Percentiles rank a stretch among this genome's conserved stretches.
phyloP scores from a whole-genome alignment of 2,888 invertebrate genomes.

The Rhamnusium bicolor region DNA sequence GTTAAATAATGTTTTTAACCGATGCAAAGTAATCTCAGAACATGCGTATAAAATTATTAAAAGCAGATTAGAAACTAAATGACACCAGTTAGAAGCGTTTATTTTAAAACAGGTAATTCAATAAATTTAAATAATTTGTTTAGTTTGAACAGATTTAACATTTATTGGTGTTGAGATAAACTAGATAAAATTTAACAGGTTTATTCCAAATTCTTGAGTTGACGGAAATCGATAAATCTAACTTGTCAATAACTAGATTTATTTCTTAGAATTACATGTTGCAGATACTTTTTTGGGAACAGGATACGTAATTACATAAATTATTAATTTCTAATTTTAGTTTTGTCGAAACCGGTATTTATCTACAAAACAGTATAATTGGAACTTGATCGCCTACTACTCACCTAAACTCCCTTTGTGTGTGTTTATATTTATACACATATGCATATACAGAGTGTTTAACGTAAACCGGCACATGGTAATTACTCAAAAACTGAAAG shows the following conservation, averaged over 20 bases:
- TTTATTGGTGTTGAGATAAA: background rate
- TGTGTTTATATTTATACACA: too few species aligned
- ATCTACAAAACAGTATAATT: slow-evolving; percentile 4
- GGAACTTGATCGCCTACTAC: background rate
- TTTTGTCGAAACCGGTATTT: slow-evolving; percentile 25
- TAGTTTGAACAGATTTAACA: background rate
- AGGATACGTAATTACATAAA: slow-evolving; percentile 49
- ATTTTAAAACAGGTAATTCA: background rate
- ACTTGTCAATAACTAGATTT: slow-evolving; percentile 50
- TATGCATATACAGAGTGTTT: too few species aligned
- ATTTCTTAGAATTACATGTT: slow-evolving; percentile 50
- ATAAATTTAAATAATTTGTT: slow-evolving; percentile 1
- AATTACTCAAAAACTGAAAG: too few species aligned
- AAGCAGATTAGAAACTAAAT: background rate
- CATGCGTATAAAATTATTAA: too few species aligned
- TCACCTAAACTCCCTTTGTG: background rate
- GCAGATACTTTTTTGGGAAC: slow-evolving; percentile 48
- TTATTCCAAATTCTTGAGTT: slow-evolving; percentile 42
- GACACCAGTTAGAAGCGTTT: background rate
- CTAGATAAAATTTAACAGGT: slow-evolving; percentile 43
- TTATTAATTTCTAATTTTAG: slow-evolving; percentile 45
- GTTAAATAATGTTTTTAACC: too few species aligned
- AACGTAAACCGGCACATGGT: too few species aligned
- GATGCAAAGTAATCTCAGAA: too few species aligned
- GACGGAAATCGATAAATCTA: slow-evolving; percentile 50